Evolutionary conservation across 2,113 vertebrate genomes (phyloP).

Genomic region (Seriola quinqueradiata): DNA sequence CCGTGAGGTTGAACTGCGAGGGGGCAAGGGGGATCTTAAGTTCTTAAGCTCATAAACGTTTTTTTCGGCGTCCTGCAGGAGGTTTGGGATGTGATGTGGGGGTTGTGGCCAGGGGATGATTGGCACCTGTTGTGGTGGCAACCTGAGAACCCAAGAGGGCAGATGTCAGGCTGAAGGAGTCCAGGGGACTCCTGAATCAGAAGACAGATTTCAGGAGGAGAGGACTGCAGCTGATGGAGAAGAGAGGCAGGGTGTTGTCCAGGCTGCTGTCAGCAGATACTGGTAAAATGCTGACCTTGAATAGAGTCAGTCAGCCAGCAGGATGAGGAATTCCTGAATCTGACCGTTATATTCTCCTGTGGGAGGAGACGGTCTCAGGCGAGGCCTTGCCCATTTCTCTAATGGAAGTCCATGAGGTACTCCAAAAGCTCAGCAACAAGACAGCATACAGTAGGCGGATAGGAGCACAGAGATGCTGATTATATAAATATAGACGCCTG

Average conservation of each 20-base stretch:
- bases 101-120: too few species aligned
- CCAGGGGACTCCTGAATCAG: background rate
- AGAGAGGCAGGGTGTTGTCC: background rate
- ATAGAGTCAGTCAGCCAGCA: background rate
- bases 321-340: background rate
- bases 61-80: background rate
- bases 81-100: background rate
- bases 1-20: background rate
- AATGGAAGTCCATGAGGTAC: background rate
- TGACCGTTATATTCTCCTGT: background rate
- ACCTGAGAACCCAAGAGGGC: background rate
- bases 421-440: background rate
- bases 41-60: too few species aligned
- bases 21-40: too few species aligned
- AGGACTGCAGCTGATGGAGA: background rate
- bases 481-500: background rate
- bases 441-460: background rate
- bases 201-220: background rate
- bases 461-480: background rate
- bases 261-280: conserved; percentile 8
- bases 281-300: conserved; percentile 10
- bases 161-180: background rate
- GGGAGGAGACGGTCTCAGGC: background rate
- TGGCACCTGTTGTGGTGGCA: background rate
- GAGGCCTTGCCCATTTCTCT: background rate